Base-by-base conservation (phyloP, 2,797 vertebrate genomes). In the Lophius americanus region DNA sequence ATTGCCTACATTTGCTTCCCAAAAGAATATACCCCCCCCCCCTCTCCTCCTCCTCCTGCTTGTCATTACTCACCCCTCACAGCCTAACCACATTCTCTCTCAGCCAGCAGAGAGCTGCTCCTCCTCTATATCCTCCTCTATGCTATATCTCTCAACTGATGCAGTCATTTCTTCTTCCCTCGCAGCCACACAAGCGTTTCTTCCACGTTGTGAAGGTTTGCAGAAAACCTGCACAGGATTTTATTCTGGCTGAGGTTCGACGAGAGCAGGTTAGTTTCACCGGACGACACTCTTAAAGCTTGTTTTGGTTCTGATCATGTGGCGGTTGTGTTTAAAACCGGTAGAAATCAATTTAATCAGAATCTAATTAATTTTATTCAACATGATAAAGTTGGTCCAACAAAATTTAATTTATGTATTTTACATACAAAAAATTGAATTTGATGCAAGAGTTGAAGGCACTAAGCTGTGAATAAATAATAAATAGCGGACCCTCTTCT, bases 211-310 rank as follows among this genome's bases (percentile, higher is more conserved):
- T 43, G 54, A 57, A 44, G 6, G 4, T 35, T 13, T 44, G 4
- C 5, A 5, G 55, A 35, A 32, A 32, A 13, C 2, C 9, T 38
- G 35, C 51, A 39, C 7, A 9, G 39, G 39, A 55, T 41, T 55
- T 6, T 57, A 4, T 23, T 56, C 4, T 9, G 37, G 10, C 4
- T 12, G 7, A 1, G 14, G 13, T 6, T 37, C 11, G 3, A 33
- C n/a, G 47, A 37, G 13, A 37, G 1, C 57, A 59, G 57, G 57
- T 59, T 47, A 10, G 57, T n/a, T 4, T 46, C 52, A 54, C 5
- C 52, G 14, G 2, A 6, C 8, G 41, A 42, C 41, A 7, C 41
- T 9, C 9, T 4, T 38, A 38, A 38, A 38, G 37, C 37, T 38
- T 38, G 37, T 38, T 38, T 38, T 38, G 4, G 7, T 38, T 7